phyloP scores from a whole-genome alignment of 2,888 invertebrate genomes.

The Ypsolopha sequella region DNA sequence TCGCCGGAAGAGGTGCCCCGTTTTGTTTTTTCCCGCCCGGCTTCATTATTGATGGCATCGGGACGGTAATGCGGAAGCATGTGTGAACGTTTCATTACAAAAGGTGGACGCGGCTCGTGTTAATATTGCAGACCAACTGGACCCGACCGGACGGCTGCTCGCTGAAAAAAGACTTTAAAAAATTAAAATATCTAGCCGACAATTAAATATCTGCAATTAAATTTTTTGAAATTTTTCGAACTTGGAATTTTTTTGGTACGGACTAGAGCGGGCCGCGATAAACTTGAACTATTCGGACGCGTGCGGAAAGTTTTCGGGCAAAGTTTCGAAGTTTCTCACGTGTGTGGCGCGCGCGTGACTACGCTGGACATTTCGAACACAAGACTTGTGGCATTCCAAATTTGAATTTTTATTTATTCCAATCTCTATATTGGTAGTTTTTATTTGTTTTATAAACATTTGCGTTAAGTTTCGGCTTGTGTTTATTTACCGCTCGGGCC shows the following conservation, averaged over 20 bases:
- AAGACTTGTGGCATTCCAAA: slow-evolving; percentile 1
- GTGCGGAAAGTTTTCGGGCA: slow-evolving; percentile 44
- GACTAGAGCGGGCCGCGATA: slow-evolving; percentile 14
- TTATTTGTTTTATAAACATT: slow-evolving; percentile 5
- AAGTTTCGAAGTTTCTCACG: slow-evolving; percentile 53
- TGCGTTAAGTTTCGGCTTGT: slow-evolving; percentile 20
- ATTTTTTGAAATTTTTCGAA: slow-evolving; percentile 17
- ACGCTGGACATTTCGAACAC: not conserved
- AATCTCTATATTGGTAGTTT: not conserved
- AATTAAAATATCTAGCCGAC: slow-evolving; percentile 17
- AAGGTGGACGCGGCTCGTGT: slow-evolving; percentile 68
- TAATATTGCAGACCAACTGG: slow-evolving; percentile 68
- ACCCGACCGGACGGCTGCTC: slow-evolving; percentile 66
- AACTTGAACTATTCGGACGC: slow-evolving; percentile 30
- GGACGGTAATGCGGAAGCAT: slow-evolving; percentile 71
- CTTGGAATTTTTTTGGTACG: slow-evolving; percentile 11
- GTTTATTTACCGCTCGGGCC: slow-evolving; percentile 29
- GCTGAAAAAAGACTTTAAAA: slow-evolving; percentile 34
- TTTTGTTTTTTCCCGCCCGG: slow-evolving; percentile 71
- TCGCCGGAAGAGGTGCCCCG: slow-evolving; percentile 66
- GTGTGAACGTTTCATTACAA: slow-evolving; percentile 71
- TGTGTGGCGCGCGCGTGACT: slow-evolving; percentile 29
- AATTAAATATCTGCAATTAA: slow-evolving; percentile 34
- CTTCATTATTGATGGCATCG: slow-evolving; percentile 72
- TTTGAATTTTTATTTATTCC: not conserved